Percentiles rank a stretch among this genome's conserved stretches.
phyloP scores from a whole-genome alignment of 1,140 invertebrate genomes.

The Lordiphosa clarofinis region DNA sequence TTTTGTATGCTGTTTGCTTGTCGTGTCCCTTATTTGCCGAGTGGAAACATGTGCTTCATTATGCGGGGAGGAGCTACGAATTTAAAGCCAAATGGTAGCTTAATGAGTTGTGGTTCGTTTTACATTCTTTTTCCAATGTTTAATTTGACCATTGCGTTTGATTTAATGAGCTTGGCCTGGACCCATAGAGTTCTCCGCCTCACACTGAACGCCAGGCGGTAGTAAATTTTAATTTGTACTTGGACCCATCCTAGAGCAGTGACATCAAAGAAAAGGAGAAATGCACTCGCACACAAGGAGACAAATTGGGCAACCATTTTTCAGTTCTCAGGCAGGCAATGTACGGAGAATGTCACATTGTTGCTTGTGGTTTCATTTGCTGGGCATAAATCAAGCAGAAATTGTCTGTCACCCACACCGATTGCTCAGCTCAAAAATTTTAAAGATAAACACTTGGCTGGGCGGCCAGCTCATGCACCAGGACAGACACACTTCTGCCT shows the following conservation, averaged over 20 bases:
- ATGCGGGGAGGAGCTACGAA: slow-evolving; percentile 12
- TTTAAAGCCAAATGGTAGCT: slow-evolving; percentile 43
- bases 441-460: slow-evolving; percentile 56
- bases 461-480: neutral
- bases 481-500: slow-evolving; percentile 1
- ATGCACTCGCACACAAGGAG: slow-evolving; percentile 23
- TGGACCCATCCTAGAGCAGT: slow-evolving; percentile 1
- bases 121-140: too few relatives aligned
- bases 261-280: slow-evolving; percentile 8
- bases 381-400: slow-evolving; percentile 61
- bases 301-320: slow-evolving; percentile 58
- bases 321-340: slow-evolving; percentile 15
- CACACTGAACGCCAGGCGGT: slow-evolving; percentile 5
- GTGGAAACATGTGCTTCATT: slow-evolving; percentile 18
- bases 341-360: slow-evolving; percentile 8
- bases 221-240: slow-evolving; percentile 56
- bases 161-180: slow-evolving; percentile 28
- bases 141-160: slow-evolving; percentile 10
- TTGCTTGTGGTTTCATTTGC: slow-evolving; percentile 52
- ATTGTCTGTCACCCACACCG: slow-evolving; percentile 29
- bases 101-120: slow-evolving; percentile 66
- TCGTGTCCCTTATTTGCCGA: slow-evolving; percentile 21
- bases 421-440: slow-evolving; percentile 52
- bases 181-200: slow-evolving; percentile 20
- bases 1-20: slow-evolving; percentile 22